Base-by-base conservation (phyloP, 2,797 vertebrate species). In the Ctenosaura bakeri region DNA sequence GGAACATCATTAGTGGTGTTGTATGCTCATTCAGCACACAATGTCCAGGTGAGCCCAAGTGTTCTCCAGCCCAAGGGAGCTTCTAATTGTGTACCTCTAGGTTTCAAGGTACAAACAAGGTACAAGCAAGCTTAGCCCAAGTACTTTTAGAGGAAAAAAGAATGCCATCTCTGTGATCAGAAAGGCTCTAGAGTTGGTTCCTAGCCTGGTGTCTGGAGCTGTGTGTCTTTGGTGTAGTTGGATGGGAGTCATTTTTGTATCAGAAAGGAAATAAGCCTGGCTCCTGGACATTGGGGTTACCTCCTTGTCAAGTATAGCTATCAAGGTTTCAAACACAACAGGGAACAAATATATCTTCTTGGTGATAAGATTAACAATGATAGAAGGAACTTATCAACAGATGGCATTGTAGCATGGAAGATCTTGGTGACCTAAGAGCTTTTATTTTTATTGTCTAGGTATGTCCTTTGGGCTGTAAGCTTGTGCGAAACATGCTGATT, bases 1-100 rank as follows among this genome's bases (percentile, higher is more conserved):
- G 77, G 92, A 87, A 18, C 59, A 69, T n/a, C n/a, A 83, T 42
- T 77, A 46, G n/a, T 84, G 56, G 46, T 52, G 38, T 56, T 38
- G 52, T 14, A 4, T 86, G 22, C 32, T 38, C 56, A 50, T 62
- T 86, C 66, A 83, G 26, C 26, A 46, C 26, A 3, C 32, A 38
- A 38, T 79, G 52, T 50, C 26, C 20, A 85, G 10, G 42, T 38
- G 42, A 77, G 46, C 20, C 8, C 9, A 64, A 38, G 20, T 74
- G 42, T 83, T 90, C 16, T 16, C 26, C 32, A 52, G 50, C n/a
- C n/a, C 14, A 80, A 54, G 24, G 46, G 20, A 46, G 56, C 3
- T 62, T 89, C 46, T 24, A 1, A n/a, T 77, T 64, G 9, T 52
- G 16, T 66, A n/a, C 46, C 35, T 69, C 32, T 54, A 78, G 12